Evolutionary conservation across 2,888 invertebrate species (phyloP), one percentile per base, ranked within the genome.

Genomic region (Ormyrus labotus): DNA sequence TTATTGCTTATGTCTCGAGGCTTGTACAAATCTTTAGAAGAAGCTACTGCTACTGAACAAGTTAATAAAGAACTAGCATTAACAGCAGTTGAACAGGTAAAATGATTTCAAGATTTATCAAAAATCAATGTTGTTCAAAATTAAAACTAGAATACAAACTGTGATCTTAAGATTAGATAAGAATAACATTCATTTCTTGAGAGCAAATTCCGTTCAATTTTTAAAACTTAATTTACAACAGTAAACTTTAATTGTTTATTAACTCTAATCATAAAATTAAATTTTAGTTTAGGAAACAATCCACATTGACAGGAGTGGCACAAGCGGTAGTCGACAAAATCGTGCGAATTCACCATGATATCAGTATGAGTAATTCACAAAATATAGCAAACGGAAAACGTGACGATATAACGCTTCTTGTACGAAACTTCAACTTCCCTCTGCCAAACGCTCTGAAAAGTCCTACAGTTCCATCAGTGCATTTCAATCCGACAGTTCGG

Each of bases 251-350:
- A 19, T 19, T 19, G 19, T 19, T 19, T 19, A 19, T 19, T 19
- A 19, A 19, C 19, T 1, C 19, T 19, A 68, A 68, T 5, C n/a
- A 68, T 68, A 53, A 73, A 19, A 67, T 8, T 50, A n/a, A 34
- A 51, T 89, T 91, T 79, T 87, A 95, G 93, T 97, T 97, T 89
- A 91, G 95, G 6, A 93, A 94, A 67, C 96, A 97, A 88, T 93
- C 95, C 0, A 95, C 96, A 11, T 92, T 97, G 83, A 94, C 94
- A 34, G 94, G 95, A 55, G 96, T 97, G 65, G 96, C 97, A 11
- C 97, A 97, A 91, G 95, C 96, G 0, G 96, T 96, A 0, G 94
- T 97, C 0, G 95, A 97, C 87, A 96, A 96, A 90, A 94, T 96
- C 1, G 96, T 96, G 11, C 92, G 96, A n/a, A 93, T 95, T 80